Base-by-base conservation (phyloP, 2,888 invertebrate genomes). In the Hirtodrosophila histrioides region DNA sequence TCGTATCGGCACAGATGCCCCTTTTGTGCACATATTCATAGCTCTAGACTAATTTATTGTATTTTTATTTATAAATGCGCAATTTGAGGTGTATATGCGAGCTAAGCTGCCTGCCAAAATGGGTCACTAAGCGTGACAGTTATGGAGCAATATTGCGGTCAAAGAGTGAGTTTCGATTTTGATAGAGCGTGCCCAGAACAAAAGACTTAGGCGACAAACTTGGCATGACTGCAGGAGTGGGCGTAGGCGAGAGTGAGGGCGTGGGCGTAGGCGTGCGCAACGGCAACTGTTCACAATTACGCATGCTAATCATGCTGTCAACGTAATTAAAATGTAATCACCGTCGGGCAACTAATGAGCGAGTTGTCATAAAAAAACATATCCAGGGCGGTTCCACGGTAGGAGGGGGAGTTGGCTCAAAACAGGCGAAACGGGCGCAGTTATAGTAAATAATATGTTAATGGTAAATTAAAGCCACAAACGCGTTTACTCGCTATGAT, bases 391-490 rank as follows among this genome's bases (percentile, higher is more conserved):
- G n/a, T n/a, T 0, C 31, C 3, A 31, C n/a, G 12, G 17, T n/a
- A 24, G 10, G 4, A 45, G 9, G 40, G 9, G 43, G 17, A 27
- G 29, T 3, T 1, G 0, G 4, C 17, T 23, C 27, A 23, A n/a
- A 54, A n/a, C 39, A 46, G 58, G 64, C 57, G 60, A 54, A 57
- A 46, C 57, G 43, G 50, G 45, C 61, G 45, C 51, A 69, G 71
- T 68, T 76, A 79, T 62, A 72, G 86, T 83, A 82, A 82, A 82
- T 79, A 82, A 82, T 85, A 82, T 69, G 58, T 69, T 85, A 87
- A 85, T 85, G 73, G 86, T 78, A 68, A 85, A 85, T 85, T 87
- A 85, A 87, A 78, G 88, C 84, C 77, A 68, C 79, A 85, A 85
- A 75, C 84, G 82, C 73, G 75, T 71, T 84, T 70, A 69, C 46